Base-by-base conservation (phyloP, 2,113 vertebrate species). In the Rynchops niger region DNA sequence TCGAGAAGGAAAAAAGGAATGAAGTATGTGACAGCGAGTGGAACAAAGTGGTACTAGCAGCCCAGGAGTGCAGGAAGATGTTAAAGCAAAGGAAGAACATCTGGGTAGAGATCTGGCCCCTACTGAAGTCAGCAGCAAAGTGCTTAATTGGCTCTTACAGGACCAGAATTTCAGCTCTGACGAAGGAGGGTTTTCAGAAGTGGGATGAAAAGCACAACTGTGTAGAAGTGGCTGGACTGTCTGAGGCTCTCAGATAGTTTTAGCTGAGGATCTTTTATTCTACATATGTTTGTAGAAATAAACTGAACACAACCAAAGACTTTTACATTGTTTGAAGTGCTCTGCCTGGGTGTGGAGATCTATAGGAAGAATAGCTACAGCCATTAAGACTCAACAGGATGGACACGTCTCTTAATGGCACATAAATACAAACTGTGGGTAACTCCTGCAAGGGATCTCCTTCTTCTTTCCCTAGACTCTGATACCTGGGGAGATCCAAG, bases 51-150 rank as follows among this genome's bases (percentile, higher is more conserved):
- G 62, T 82, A 82, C 49, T 40, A 83, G 59, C 53, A 93, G 43
- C 40, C 70, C 70, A 87, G 86, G 59, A 94, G 77, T 63, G 47
- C 71, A 88, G 79, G 86, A 93, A 90, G 74, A 92, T 87, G 78
- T 92, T 82, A 81, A 73, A 94, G 66, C 62, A 89, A 94, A 95
- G n/a, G 34, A 92, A 40, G 66, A 94, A 91, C 93, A 96, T 93
- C 88, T 96, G 88, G 77, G 45, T 8, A 89, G 50, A 85, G 74
- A 85, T 70, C 62, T 94, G 45, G 15, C 32, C 45, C 22, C 81
- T 79, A 8, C 66, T 77, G 81, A 89, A 95, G 81, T 80, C 29
- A 16, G 50, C 6, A 18, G 47, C 26, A 50, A 85, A 95, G 74
- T 38, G 42, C 32, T 91, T 86, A 89, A 91, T 49, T 87, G 72